phyloP scores from a whole-genome alignment of 2,797 vertebrate species.

The Schizopygopsis malacanthus region DNA sequence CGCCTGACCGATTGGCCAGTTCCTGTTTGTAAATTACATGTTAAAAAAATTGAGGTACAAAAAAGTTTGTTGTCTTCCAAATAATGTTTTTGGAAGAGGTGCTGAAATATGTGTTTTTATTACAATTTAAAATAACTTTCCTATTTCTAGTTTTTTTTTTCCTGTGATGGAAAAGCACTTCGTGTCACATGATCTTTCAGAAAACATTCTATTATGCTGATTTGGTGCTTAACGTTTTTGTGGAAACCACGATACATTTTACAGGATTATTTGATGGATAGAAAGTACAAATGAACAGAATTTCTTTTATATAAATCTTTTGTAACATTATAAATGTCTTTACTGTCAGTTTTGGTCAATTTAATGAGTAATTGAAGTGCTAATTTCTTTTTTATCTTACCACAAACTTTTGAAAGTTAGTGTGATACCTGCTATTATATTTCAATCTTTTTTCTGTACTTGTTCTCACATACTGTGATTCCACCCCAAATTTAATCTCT shows the following conservation, averaged over 20 bases:
- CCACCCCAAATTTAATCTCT: not conserved
- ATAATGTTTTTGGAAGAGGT: not conserved
- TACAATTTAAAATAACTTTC: not conserved
- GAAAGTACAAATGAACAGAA: not conserved
- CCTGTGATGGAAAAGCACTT: not conserved
- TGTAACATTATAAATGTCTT: not conserved
- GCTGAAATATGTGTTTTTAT: not conserved
- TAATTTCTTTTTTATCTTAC: not conserved
- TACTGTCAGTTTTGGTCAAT: not conserved
- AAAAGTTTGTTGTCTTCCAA: not conserved
- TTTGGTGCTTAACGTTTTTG: not conserved
- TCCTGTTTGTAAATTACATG: too few relatives aligned
- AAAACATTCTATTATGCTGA: not conserved
- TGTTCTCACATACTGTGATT: not conserved
- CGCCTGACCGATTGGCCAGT: too few relatives aligned
- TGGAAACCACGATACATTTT: not conserved
- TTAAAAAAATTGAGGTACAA: not conserved
- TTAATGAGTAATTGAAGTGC: not conserved
- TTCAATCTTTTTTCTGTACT: not conserved
- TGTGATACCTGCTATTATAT: not conserved
- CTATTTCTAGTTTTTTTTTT: not conserved
- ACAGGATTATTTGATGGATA: not conserved
- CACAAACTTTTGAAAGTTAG: not conserved
- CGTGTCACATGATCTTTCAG: not conserved
- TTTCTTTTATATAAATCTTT: not conserved